Conservation (phyloP, 2,113 vertebrate genomes). For the Trachemys scripta region DNA sequence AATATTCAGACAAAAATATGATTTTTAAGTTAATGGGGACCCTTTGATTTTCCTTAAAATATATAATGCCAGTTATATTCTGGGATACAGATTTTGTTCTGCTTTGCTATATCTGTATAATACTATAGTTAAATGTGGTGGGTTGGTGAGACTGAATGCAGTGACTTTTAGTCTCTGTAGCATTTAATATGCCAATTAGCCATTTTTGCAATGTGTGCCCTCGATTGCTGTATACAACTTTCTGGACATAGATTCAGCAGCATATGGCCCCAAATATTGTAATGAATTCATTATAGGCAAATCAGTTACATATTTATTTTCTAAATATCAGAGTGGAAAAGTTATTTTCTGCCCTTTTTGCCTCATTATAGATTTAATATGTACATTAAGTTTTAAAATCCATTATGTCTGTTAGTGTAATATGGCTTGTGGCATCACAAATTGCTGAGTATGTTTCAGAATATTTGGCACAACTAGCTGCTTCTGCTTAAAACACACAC, state of each 20-base stretch:
- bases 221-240: background rate
- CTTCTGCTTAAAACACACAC: background rate
- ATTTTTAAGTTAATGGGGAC: slow-evolving; percentile 6
- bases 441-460: slow-evolving; percentile 7
- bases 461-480: background rate
- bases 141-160: background rate
- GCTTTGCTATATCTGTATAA: background rate
- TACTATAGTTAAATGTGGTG: background rate
- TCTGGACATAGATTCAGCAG: background rate
- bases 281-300: background rate
- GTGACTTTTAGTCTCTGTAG: background rate
- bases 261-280: background rate
- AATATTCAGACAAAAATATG: background rate
- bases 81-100: background rate
- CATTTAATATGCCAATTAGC: background rate
- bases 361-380: background rate
- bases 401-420: background rate
- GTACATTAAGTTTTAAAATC: background rate
- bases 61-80: background rate
- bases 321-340: background rate
- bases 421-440: background rate
- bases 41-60: background rate
- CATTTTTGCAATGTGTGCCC: background rate
- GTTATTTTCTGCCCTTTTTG: slow-evolving; percentile 3
- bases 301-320: background rate